Base-by-base conservation (phyloP, 2,113 vertebrate genomes). In the Lynx canadensis region DNA sequence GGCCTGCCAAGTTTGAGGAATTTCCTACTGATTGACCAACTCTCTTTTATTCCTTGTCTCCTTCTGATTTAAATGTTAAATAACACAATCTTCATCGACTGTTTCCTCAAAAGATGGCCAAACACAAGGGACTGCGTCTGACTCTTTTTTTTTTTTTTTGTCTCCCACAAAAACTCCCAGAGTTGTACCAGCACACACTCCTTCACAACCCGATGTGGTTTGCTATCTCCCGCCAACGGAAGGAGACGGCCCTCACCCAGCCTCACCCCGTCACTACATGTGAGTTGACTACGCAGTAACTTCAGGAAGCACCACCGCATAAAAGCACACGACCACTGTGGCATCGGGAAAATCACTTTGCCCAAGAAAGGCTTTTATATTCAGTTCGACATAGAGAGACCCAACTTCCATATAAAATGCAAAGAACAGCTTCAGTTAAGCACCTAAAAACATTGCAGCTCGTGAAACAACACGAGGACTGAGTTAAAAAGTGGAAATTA, bases 41-140 rank as follows among this genome's bases (percentile, higher is more conserved):
- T 82, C 83, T 80, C 55, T 87, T 50, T 31, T 57, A 65, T 36
- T 93, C 27, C 21, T 50, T 79, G 50, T 74, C 21, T 92, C 12
- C 52, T 50, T 78, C 55, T 76, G 83, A 85, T 52, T 78, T 88
- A 85, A 80, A 92, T 89, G 27, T 81, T 48, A 89, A 89, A 48
- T 7, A 78, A 74, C 31, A 55, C 36, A 73, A 31, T 36, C 94
- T 80, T 85, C 89, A 89, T 27, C 12, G 60, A 78, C 8, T 48
- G 8, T 69, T 84, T 52, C 73, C 41, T 78, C 66, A 71, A 29
- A 69, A 95, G 92, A 82, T 6, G 55, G 52, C 74, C 41, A 94
- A 89, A 91, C 66, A 81, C 50, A 69, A 89, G 66, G 38, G 81
- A 65, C 45, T 31, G 52, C 12, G 50, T 57, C 29, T 50, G 71